Evolutionary conservation across 2,797 vertebrate species (phyloP).

Genomic region (Phalanger gymnotis): DNA sequence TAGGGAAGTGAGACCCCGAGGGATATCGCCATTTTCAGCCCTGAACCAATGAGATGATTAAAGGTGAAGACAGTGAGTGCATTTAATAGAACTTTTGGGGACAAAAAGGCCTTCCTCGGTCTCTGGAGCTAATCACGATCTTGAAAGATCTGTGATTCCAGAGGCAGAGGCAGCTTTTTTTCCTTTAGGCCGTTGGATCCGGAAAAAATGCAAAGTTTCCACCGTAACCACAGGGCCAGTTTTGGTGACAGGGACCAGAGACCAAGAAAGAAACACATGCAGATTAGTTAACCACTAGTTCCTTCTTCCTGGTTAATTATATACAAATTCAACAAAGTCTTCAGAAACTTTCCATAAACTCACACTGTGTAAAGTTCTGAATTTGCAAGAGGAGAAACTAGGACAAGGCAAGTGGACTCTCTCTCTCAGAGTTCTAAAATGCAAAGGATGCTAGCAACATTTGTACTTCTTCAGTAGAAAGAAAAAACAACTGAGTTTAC

Average conservation of each 20-base stretch:
- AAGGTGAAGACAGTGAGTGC: background rate
- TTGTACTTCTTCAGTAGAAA: background rate
- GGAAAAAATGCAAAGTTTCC: slow-evolving; percentile 5
- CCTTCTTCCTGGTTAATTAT: background rate
- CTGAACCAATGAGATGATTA: background rate
- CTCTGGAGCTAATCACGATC: background rate
- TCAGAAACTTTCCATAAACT: background rate
- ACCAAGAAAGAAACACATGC: background rate
- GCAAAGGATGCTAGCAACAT: background rate
- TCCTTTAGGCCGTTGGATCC: background rate
- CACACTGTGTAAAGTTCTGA: background rate
- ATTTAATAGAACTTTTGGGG: background rate
- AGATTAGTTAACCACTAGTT: background rate
- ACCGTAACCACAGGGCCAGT: background rate
- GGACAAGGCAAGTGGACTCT: background rate
- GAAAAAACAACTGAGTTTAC: background rate
- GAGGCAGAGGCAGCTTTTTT: background rate
- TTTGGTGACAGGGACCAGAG: background rate
- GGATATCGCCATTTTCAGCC: background rate
- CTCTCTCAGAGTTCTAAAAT: background rate
- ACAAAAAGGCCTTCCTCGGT: background rate
- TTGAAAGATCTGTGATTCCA: background rate
- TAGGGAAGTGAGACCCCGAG: background rate
- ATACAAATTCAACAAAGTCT: too few relatives aligned
- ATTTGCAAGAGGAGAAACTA: background rate